phyloP scores from a whole-genome alignment of 2,888 invertebrate species.

The Aricia artaxerxes region DNA sequence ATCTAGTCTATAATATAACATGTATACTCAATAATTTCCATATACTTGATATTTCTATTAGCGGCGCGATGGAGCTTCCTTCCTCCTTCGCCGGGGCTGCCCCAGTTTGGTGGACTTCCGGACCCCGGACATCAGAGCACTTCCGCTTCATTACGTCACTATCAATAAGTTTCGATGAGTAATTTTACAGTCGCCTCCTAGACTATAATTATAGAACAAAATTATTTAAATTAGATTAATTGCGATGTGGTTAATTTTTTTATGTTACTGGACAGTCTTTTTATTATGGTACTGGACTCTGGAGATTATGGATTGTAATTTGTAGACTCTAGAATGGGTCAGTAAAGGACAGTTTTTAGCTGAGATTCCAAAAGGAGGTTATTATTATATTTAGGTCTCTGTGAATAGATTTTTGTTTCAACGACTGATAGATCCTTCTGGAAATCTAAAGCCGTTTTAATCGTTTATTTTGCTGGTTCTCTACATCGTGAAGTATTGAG shows the following conservation, averaged over 20 bases:
- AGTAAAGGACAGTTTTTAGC: too few relatives aligned
- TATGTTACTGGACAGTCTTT: too few relatives aligned
- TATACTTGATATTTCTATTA: slow-evolving; percentile 9
- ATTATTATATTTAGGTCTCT: too few relatives aligned
- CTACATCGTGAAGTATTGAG: too few relatives aligned
- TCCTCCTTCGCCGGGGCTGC: not conserved
- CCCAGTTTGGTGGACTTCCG: slow-evolving; percentile 9
- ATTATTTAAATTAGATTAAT: not conserved
- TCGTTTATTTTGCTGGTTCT: too few relatives aligned
- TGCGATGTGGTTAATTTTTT: not conserved
- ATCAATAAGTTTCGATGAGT: slow-evolving; percentile 10
- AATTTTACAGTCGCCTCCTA: not conserved
- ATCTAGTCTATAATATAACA: not conserved
- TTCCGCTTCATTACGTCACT: not conserved
- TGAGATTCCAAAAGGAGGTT: too few relatives aligned
- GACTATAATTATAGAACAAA: not conserved
- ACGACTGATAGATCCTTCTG: too few relatives aligned
- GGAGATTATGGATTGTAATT: too few relatives aligned
- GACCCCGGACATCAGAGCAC: not conserved
- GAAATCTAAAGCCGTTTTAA: too few relatives aligned
- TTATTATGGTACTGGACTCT: too few relatives aligned
- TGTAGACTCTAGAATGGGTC: too few relatives aligned
- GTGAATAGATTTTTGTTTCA: too few relatives aligned
- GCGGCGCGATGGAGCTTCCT: slow-evolving; percentile 5
- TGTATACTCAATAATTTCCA: not conserved